Evolutionary conservation across 2,888 invertebrate genomes (phyloP), one percentile per base, ranked within the genome.

Genomic region (Hypomecis punctinalis): DNA sequence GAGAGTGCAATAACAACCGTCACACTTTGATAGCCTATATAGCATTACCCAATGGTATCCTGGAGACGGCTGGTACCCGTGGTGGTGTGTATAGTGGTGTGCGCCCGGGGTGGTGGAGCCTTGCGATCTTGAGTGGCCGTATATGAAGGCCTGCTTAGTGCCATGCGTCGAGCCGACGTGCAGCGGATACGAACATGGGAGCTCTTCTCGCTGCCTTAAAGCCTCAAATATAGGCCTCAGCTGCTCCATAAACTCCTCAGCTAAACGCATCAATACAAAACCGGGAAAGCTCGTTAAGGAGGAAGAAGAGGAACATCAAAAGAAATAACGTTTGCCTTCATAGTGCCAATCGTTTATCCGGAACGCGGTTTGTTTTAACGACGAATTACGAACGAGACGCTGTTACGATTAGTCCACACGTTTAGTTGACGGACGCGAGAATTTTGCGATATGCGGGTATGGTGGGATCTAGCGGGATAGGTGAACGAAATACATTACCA

Each of bases 151-250:
- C 86, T 93, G 93, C 87, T 93, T 93, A 83, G 93, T 93, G 94
- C 94, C 89, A 93, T 95, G 91, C 90, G 95, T 92, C 85, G 94
- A 91, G 88, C 95, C 96, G 95, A 97, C 96, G 94, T 97, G 97
- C 91, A 97, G 96, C 84, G 97, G 97, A 94, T 97, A 97, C 85
- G 97, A 97, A 94, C 97, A 97, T 88, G 97, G 97, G 82, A 97
- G 95, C 93, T 97, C 97, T 93, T 97, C 97, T 90, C 97, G 96
- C 91, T 97, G 97, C 88, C 98, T 95, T 89, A 98, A 95, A 93
- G 96, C 96, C 94, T 98, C 97, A 95, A 98, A 98, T 94, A 98
- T 97, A 87, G 98, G 98, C 96, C 96, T 97, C 96, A 98, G 95
- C 94, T 98, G 97, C 94, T 96, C 97, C 96, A 98, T 95, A 94